Evolutionary conservation across 1,140 invertebrate genomes (phyloP), one percentile per base, ranked within the genome.

Genomic region (Papilio machaon): DNA sequence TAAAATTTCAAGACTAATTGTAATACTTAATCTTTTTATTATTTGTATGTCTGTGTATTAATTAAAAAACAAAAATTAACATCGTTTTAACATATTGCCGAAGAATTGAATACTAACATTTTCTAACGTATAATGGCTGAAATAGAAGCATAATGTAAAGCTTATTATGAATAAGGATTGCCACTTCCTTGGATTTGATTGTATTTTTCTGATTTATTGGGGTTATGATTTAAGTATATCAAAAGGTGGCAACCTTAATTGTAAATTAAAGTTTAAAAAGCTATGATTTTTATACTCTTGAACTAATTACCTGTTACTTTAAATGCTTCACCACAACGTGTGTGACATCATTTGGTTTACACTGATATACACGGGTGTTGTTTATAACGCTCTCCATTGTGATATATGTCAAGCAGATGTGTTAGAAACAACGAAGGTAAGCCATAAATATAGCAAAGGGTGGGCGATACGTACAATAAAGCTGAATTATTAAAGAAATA

Each of bases 401-500:
- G 76, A 78, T 78, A 78, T 78, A 78, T 78, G 76, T 78, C 76
- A 78, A 78, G 76, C 78, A 81, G 87, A 85, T 85, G 84, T 86
- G 84, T 84, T 85, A 83, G 89, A 88, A 89, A 89, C 88, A 83
- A 88, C 86, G 86, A 90, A 93, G 91, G 90, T 91, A 89, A 88
- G 91, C 89, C 87, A 94, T 94, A 94, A 94, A 94, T 92, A 92
- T 84, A 86, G 88, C 85, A 90, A 92, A 92, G 90, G 92, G 90
- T 91, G 91, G 89, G 90, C 91, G 90, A 86, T 89, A 92, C 90
- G 91, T 92, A 94, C 89, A 92, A 94, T 94, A 94, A 94, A 94
- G 93, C 90, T 94, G 93, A 94, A 90, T 94, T 94, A 94, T 94
- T 93, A 91, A 83, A 87, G 85, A 86, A 90, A 91, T 91, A 90